phyloP scores from a whole-genome alignment of 2,888 invertebrate species.

The Drosophila peninsularis region DNA sequence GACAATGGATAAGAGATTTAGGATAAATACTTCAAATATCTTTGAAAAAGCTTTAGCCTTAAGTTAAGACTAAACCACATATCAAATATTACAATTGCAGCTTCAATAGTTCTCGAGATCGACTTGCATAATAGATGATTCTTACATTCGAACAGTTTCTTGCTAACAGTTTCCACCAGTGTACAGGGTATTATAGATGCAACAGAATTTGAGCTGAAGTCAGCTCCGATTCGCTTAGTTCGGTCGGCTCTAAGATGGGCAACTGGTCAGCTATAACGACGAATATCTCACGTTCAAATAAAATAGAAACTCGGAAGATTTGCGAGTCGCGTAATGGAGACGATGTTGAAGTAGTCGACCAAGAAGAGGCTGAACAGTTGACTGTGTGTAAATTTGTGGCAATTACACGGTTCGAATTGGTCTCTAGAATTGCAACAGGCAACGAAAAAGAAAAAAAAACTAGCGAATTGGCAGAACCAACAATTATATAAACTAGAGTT shows the following conservation, averaged over 20 bases:
- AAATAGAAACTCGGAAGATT: slow-evolving; percentile 45
- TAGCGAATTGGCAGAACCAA: slow-evolving; percentile 63
- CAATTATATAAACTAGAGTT: slow-evolving; percentile 75
- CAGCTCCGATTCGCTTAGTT: slow-evolving; percentile 31
- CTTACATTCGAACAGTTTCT: too few species aligned
- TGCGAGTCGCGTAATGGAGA: slow-evolving; percentile 46
- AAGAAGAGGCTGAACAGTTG: slow-evolving; percentile 27
- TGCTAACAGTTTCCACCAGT: too few species aligned
- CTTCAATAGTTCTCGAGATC: too few species aligned
- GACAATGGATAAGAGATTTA: too few species aligned
- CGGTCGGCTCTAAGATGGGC: slow-evolving; percentile 27
- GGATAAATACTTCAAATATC: too few species aligned
- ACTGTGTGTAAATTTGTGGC: slow-evolving; percentile 65
- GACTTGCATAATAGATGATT: too few species aligned
- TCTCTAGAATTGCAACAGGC: slow-evolving; percentile 60
- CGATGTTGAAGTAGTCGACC: slow-evolving; percentile 26
- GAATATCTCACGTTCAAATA: slow-evolving; percentile 49
- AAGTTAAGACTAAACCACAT: too few species aligned
- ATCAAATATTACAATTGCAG: too few species aligned
- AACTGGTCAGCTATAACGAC: slow-evolving; percentile 31
- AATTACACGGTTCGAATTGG: slow-evolving; percentile 58
- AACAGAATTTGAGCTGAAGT: slow-evolving; percentile 16
- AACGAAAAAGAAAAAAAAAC: slow-evolving; percentile 5
- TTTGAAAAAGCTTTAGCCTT: not conserved
- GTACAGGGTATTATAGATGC: slow-evolving; percentile 17